Percentiles rank a stretch among this genome's conserved stretches.
These are phyloP conservation scores for Sipha flava DNA, from an alignment of 1,140 invertebrate species.

Conservation along the genomic window DNA sequence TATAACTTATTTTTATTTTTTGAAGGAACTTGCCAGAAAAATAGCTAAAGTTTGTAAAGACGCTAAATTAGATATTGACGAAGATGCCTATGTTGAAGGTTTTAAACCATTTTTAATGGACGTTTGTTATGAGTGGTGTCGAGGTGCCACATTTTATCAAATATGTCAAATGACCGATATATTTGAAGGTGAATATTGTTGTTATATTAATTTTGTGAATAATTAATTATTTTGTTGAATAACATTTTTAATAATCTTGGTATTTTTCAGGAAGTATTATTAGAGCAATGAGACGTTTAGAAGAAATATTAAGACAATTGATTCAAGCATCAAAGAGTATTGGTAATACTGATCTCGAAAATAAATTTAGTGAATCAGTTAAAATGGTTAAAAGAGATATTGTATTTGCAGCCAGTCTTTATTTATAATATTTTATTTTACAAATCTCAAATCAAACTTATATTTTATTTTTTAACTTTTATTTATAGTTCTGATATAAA, in stretches of 20 bases:
- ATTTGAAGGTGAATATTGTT: constrained; percentile 72
- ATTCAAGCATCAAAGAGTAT: constrained; percentile 94
- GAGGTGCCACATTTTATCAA: constrained; percentile 82
- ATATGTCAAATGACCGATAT: constrained; percentile 97
- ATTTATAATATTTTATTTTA: constrained; percentile 61
- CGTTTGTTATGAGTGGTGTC: constrained; percentile 93
- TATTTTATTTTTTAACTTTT: no score
- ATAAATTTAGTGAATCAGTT: constrained; percentile 91
- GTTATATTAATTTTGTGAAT: background rate
- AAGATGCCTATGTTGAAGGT: constrained; percentile 82
- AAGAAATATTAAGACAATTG: constrained; percentile 91
- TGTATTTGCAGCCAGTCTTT: constrained; percentile 96
- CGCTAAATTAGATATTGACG: constrained; percentile 81
- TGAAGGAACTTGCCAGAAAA: constrained; percentile 74
- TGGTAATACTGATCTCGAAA: constrained; percentile 90
- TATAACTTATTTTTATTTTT: no score
- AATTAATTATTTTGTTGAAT: background rate
- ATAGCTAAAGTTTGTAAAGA: constrained; percentile 89
- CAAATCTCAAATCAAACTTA: no score
- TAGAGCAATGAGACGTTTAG: constrained; percentile 88
- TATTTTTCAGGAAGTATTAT: constrained; percentile 83
- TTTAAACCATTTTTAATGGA: constrained; percentile 97
- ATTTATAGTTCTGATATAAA: no score
- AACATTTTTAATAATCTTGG: background rate
- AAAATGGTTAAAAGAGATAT: constrained; percentile 93